phyloP scores from a whole-genome alignment of 1,140 invertebrate species.

The Bombus terrestris region DNA sequence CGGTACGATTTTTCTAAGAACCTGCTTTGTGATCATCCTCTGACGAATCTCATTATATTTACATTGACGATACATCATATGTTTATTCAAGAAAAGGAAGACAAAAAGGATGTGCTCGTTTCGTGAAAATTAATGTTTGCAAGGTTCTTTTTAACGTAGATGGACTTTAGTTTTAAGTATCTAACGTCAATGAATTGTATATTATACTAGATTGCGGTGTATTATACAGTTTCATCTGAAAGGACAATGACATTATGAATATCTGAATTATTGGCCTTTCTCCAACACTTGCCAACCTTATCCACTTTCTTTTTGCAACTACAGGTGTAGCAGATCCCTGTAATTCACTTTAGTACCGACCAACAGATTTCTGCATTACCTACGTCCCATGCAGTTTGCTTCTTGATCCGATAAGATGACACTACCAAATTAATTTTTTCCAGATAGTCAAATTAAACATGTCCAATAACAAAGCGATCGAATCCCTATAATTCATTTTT shows the following conservation, averaged over 20 bases:
- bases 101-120: neutral
- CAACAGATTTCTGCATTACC: neutral
- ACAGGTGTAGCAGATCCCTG: slow-evolving; percentile 51
- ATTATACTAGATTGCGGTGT: neutral
- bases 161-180: neutral
- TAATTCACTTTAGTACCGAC: slow-evolving; percentile 55
- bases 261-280: neutral
- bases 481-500: neutral
- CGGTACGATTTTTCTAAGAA: slow-evolving; percentile 21
- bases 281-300: neutral
- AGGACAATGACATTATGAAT: neutral
- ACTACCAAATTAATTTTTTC: slow-evolving; percentile 61
- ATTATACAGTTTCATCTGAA: neutral
- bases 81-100: neutral
- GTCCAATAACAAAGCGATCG: neutral
- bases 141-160: neutral
- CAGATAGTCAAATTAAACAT: neutral
- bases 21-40: neutral
- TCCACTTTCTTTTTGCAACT: slow-evolving; percentile 56
- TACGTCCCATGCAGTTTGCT: slow-evolving; percentile 1
- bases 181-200: neutral
- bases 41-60: slow-evolving; percentile 17
- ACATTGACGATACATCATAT: neutral
- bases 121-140: neutral
- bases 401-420: slow-evolving; percentile 70